Evolutionary conservation across 2,888 invertebrate species (phyloP).

Genomic region (Biston stratarius): DNA sequence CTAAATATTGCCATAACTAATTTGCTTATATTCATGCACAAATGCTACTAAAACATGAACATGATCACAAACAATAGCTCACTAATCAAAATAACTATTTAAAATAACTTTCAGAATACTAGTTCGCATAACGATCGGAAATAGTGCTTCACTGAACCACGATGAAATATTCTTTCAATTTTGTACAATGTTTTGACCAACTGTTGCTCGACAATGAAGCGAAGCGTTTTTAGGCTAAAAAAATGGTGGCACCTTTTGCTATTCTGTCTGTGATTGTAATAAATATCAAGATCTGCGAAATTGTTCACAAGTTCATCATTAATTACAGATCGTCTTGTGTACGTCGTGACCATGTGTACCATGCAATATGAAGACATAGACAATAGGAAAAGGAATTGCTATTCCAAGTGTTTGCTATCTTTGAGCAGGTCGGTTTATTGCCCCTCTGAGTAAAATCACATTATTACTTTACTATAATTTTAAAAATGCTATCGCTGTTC

Average conservation of each 20-base stretch:
- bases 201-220: conserved; percentile 13
- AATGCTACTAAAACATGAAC: background rate
- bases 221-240: background rate
- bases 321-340: conserved; percentile 21
- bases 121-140: background rate
- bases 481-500: too few relatives aligned
- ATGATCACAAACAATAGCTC: background rate
- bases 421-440: background rate
- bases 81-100: background rate
- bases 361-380: background rate
- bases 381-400: background rate
- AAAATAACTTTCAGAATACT: background rate
- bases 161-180: conserved; percentile 11
- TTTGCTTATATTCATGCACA: too few relatives aligned
- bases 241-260: conserved; percentile 4
- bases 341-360: background rate
- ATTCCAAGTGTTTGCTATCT: background rate
- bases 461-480: background rate
- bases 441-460: background rate
- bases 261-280: conserved; percentile 5
- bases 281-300: conserved; percentile 21
- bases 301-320: conserved; percentile 24
- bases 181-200: conserved; percentile 13
- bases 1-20: too few relatives aligned
- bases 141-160: background rate